Percentiles rank a stretch among this genome's conserved stretches.
Conservation (phyloP, 2,797 vertebrate genomes). For the Geranospiza caerulescens region DNA sequence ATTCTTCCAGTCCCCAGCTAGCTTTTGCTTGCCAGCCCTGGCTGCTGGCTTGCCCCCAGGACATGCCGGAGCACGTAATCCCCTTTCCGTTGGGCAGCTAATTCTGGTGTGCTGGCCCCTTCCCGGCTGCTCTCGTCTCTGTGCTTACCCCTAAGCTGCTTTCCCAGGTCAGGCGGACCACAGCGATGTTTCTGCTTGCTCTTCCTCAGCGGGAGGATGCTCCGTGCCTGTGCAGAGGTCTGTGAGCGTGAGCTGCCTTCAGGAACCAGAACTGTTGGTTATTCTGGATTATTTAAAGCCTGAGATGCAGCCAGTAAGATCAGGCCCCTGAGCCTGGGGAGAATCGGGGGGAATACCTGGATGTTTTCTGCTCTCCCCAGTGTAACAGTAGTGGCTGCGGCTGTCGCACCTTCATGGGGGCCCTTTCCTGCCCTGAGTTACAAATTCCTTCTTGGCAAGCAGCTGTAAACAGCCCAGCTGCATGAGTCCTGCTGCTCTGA, state of each 20-base stretch:
- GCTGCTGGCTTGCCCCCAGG: not conserved
- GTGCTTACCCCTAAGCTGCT: not conserved
- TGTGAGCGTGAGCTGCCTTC: not conserved
- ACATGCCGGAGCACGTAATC: not conserved
- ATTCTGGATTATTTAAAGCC: not conserved
- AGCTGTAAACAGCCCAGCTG: not conserved
- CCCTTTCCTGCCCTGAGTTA: not conserved
- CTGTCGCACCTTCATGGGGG: not conserved
- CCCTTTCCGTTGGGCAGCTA: not conserved
- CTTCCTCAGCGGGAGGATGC: not conserved
- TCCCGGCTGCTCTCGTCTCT: not conserved
- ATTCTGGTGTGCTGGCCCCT: not conserved
- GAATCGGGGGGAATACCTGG: not conserved
- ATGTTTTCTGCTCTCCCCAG: not conserved
- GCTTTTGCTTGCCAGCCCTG: not conserved
- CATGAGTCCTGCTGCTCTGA: not conserved
- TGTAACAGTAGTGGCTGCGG: not conserved
- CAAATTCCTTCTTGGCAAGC: not conserved
- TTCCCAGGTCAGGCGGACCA: not conserved
- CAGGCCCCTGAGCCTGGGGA: not conserved
- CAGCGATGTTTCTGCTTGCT: not conserved
- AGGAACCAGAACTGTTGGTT: not conserved
- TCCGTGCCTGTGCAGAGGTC: not conserved
- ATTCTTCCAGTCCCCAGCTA: not conserved
- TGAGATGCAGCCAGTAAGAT: not conserved